Base-by-base conservation (phyloP, 2,113 vertebrate species). In the Dendrocopos noguchii region DNA sequence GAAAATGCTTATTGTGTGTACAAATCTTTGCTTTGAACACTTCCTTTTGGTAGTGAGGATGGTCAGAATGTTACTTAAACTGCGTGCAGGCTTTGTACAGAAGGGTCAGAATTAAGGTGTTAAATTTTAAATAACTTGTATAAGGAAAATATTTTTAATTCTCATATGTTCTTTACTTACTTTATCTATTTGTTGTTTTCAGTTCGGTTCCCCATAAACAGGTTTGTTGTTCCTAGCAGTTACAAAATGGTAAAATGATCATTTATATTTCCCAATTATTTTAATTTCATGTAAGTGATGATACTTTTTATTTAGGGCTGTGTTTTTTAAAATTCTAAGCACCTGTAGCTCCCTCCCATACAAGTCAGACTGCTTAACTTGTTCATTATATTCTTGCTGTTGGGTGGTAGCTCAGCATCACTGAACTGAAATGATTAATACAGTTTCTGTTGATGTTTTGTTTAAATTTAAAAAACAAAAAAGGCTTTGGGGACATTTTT, bases 61-160 rank as follows among this genome's bases (percentile, higher is more conserved):
- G 94, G 94, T 97, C 94, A 97, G 97, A 97, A 97, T 97, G 94
- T 98, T 97, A 95, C 95, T 97, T 97, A 95, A 97, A 97, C 67
- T 86, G 89, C 4, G 87, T 92, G 92, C 94, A 96, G 96, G 84
- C 96, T 97, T 98, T 98, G 97, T 98, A 97, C 97, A 97, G 95
- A 97, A 97, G 97, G 96, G 96, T 97, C 96, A 97, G 96, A 97
- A 97, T 97, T 97, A 97, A 95, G 97, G 87, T 94, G 95, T 96
- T 97, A 96, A 97, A 97, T 97, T 98, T 97, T 97, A 97, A 97
- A 97, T 97, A 96, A 96, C 94, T 97, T 97, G 96, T 97, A 95
- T 97, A 97, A 97, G 97, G 94, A 97, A 97, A 96, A 96, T 97
- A 95, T 97, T 97, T 97, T 97, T 97, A 97, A 96, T 93, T 97